Evolutionary conservation across 2,113 vertebrate genomes (phyloP).

Genomic region (Cettia cetti): DNA sequence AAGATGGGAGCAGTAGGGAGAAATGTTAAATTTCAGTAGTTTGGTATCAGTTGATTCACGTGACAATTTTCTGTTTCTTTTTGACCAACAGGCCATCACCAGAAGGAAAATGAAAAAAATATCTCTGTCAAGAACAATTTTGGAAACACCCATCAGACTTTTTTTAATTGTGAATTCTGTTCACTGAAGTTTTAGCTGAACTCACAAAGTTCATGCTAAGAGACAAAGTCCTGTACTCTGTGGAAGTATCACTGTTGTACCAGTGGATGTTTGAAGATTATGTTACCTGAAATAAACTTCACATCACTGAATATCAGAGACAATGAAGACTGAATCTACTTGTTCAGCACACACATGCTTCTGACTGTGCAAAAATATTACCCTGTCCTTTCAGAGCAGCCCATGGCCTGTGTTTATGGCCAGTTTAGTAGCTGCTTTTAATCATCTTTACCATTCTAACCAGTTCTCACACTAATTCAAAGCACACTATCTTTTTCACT

Average conservation of each 20-base stretch:
- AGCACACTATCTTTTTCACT: neutral
- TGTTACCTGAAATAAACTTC: neutral
- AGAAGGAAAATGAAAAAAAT: neutral
- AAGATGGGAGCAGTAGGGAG: neutral
- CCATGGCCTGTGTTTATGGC: neutral
- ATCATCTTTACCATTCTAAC: neutral
- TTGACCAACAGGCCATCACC: neutral
- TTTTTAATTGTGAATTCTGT: neutral
- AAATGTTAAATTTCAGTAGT: neutral
- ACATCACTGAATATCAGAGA: neutral
- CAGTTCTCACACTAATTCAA: neutral
- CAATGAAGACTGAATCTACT: neutral
- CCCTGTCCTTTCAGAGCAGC: neutral
- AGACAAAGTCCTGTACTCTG: neutral
- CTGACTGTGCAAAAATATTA: neutral
- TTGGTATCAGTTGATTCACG: neutral
- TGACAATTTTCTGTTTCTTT: neutral
- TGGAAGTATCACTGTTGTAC: neutral
- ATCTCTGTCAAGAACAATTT: neutral
- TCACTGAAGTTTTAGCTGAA: neutral
- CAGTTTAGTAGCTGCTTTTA: neutral
- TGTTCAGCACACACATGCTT: accelerated
- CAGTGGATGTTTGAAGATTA: neutral
- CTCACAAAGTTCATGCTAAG: neutral
- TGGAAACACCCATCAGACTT: neutral